These are phyloP conservation scores for Gorsachius goisagi DNA, from an alignment of 2,113 vertebrate genomes.

Conservation along the genomic window DNA sequence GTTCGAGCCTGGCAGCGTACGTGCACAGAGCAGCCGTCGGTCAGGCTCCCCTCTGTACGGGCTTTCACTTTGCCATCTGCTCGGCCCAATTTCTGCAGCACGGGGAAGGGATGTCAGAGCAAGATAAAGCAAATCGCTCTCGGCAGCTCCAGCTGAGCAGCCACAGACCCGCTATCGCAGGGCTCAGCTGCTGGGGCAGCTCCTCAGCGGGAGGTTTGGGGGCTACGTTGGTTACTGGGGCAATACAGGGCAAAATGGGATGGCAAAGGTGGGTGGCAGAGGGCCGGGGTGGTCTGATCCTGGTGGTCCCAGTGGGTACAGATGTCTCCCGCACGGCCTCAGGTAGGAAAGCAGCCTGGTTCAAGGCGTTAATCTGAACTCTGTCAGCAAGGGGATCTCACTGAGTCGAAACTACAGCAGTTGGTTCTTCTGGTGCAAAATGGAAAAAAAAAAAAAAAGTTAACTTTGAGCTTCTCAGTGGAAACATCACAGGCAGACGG, in stretches of 20 bases:
- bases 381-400: accelerated
- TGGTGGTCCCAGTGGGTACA: accelerated
- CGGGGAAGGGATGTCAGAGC: background rate
- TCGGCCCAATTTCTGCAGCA: accelerated
- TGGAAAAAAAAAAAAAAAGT: accelerated
- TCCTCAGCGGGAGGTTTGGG: accelerated
- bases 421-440: accelerated
- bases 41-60: accelerated
- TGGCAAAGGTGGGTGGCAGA: accelerated
- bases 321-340: background rate
- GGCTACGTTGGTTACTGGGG: accelerated
- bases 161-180: background rate
- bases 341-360: background rate
- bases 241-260: background rate
- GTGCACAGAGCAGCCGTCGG: accelerated
- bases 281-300: background rate
- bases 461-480: background rate
- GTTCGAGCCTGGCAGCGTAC: accelerated
- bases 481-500: background rate
- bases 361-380: background rate
- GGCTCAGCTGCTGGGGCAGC: background rate
- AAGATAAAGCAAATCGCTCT: background rate
- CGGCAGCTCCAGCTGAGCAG: background rate
- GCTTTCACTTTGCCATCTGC: background rate
- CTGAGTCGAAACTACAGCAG: accelerated